These are phyloP conservation scores for Lagopus leucura DNA, from an alignment of 2,113 vertebrate genomes.

Conservation along the genomic window DNA sequence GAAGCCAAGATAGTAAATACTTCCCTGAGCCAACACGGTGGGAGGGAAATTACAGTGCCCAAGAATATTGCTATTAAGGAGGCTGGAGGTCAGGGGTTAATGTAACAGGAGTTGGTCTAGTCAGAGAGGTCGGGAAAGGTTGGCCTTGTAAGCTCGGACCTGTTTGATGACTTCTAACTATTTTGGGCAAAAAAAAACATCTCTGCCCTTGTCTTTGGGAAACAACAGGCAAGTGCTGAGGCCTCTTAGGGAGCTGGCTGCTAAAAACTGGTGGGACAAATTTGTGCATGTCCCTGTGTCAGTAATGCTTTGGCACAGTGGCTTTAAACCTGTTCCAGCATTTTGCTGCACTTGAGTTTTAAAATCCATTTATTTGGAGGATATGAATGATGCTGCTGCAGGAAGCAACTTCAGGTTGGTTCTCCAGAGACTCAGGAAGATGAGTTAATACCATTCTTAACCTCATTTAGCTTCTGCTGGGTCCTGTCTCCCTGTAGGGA, in stretches of 20 bases:
- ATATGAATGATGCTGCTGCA: not conserved
- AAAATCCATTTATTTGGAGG: not conserved
- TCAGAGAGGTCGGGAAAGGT: conserved; percentile 73
- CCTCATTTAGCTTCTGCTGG: not conserved
- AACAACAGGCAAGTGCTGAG: conserved; percentile 66
- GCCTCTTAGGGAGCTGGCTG: conserved; percentile 34
- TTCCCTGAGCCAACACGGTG: conserved; percentile 72
- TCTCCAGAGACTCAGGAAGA: not conserved
- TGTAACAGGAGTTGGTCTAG: conserved; percentile 81
- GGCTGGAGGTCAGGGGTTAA: conserved; percentile 80
- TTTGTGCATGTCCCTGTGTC: not conserved
- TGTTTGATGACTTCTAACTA: conserved; percentile 76
- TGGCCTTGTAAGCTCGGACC: conserved; percentile 65
- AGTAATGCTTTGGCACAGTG: not conserved
- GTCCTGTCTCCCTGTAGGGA: not conserved
- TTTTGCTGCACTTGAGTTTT: not conserved
- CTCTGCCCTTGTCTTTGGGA: conserved; percentile 63
- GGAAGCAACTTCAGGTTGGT: not conserved
- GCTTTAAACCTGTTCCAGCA: not conserved
- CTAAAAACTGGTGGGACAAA: conserved; percentile 32
- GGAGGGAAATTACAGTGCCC: conserved; percentile 76
- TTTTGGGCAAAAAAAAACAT: conserved; percentile 79
- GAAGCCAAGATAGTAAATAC: conserved; percentile 79
- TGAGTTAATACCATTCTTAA: not conserved
- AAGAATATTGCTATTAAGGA: conserved; percentile 75